These are phyloP conservation scores for Colius striatus DNA, from an alignment of 2,113 vertebrate species.

Conservation along the genomic window DNA sequence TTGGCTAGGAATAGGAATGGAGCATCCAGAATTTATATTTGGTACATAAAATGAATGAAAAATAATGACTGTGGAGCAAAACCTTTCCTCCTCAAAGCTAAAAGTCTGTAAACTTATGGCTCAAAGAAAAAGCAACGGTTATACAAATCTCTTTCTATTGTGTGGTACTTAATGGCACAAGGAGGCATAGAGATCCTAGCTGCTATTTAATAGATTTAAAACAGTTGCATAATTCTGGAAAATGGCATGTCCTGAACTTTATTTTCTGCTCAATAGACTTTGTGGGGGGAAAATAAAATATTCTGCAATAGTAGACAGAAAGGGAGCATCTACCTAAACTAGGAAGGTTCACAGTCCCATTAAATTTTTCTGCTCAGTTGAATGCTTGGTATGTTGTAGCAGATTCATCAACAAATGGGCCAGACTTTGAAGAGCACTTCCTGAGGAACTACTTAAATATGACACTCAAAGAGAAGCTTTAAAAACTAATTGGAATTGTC, in stretches of 20 bases:
- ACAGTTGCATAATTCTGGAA: conserved; percentile 41
- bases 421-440: background rate
- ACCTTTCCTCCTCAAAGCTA: background rate
- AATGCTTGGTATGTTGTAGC: background rate
- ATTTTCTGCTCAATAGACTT: background rate
- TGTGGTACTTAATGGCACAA: conserved; percentile 52
- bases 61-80: background rate
- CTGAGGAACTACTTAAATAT: background rate
- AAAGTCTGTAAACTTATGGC: conserved; percentile 16
- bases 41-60: background rate
- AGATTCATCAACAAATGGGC: background rate
- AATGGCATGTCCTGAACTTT: background rate
- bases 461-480: background rate
- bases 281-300: background rate
- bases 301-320: background rate
- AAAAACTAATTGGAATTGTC: background rate
- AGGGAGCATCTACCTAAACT: background rate
- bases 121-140: conserved; percentile 39
- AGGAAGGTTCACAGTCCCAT: background rate
- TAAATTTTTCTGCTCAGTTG: background rate
- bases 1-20: background rate
- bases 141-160: conserved; percentile 30
- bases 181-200: conserved; percentile 2
- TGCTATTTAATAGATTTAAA: conserved; percentile 56
- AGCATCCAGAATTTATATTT: background rate